These are phyloP conservation scores for Budorcas taxicolor DNA, from an alignment of 2,113 vertebrate genomes.

Conservation along the genomic window DNA sequence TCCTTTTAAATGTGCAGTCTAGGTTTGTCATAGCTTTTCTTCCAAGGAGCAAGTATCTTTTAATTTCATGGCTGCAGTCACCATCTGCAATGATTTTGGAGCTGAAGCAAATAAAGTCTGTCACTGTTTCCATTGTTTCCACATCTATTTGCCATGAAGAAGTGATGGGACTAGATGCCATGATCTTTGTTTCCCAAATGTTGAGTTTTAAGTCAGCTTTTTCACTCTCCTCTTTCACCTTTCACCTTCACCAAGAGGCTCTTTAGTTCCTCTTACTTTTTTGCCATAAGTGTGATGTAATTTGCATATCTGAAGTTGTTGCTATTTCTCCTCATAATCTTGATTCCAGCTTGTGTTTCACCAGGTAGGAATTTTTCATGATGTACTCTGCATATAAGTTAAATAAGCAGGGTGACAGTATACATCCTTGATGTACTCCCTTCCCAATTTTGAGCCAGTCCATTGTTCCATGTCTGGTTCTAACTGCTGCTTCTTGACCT, in stretches of 20 bases:
- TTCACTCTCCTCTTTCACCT: background rate
- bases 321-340: background rate
- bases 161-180: background rate
- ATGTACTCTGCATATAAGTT: background rate
- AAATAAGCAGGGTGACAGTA: background rate
- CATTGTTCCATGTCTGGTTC: background rate
- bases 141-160: background rate
- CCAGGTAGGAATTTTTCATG: background rate
- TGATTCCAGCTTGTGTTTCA: background rate
- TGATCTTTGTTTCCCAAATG: background rate
- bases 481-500: background rate
- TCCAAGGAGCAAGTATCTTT: background rate
- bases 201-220: background rate
- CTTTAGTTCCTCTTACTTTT: background rate
- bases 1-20: background rate
- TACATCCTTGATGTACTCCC: background rate
- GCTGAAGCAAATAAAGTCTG: background rate
- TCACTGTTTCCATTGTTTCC: background rate
- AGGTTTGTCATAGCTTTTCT: background rate
- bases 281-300: background rate
- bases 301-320: background rate
- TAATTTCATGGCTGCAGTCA: background rate
- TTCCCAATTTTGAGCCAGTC: background rate
- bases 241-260: background rate
- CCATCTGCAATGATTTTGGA: background rate